Conservation (phyloP, 1,140 invertebrate genomes). For the Dysdera silvatica region DNA sequence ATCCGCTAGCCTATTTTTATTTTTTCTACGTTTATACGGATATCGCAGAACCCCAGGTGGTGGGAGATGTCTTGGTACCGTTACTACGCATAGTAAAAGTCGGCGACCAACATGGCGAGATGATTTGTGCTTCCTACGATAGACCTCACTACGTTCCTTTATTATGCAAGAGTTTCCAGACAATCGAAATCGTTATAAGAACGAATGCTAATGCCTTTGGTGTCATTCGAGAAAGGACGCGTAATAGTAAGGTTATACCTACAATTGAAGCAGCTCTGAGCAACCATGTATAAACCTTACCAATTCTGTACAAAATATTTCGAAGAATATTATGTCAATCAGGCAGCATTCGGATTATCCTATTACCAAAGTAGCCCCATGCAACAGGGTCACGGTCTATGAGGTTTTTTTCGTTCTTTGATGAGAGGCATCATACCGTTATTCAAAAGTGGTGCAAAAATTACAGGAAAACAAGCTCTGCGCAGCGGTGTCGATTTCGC, state of each 20-base stretch:
- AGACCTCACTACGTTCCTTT: neutral
- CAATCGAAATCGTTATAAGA: neutral
- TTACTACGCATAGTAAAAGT: neutral
- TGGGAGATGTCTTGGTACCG: neutral
- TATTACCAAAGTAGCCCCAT: neutral
- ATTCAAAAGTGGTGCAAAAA: neutral
- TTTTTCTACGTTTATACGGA: conserved; percentile 3
- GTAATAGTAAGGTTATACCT: neutral
- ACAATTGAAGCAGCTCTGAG: neutral
- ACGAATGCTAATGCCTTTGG: neutral
- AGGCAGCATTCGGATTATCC: neutral
- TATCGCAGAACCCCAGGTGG: neutral
- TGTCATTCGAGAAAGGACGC: neutral
- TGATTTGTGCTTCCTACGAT: neutral
- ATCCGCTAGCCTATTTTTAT: neutral
- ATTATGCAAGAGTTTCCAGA: neutral
- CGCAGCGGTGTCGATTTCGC: too few species aligned
- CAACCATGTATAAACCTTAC: neutral
- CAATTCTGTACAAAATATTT: neutral
- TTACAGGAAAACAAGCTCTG: neutral
- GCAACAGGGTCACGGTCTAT: neutral
- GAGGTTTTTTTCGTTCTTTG: neutral
- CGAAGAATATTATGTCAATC: neutral
- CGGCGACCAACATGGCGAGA: neutral
- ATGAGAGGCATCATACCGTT: neutral